Percentiles rank a stretch among this genome's conserved stretches.
phyloP scores from a whole-genome alignment of 2,888 invertebrate species.

The Drosophila lacicola region DNA sequence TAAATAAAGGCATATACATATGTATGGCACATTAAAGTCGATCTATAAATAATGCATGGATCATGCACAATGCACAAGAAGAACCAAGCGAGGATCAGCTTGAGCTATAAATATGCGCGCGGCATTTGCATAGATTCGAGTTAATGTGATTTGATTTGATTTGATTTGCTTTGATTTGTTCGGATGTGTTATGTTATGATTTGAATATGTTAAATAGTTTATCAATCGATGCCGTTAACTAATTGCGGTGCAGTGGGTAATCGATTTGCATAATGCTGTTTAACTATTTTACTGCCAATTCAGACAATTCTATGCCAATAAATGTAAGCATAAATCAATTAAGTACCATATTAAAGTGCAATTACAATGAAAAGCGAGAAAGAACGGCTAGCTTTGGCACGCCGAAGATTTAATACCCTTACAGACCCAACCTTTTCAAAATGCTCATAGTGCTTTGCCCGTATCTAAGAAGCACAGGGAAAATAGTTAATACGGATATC shows the following conservation, averaged over 20 bases:
- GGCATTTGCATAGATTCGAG: slow-evolving; percentile 19
- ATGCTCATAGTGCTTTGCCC: too few relatives aligned
- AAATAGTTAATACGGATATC: too few relatives aligned
- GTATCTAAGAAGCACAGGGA: too few relatives aligned
- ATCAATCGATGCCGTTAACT: slow-evolving; percentile 31
- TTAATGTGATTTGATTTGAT: slow-evolving; percentile 12
- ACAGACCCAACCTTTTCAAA: neutral
- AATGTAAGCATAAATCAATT: slow-evolving; percentile 14
- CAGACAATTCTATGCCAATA: neutral
- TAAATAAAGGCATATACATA: slow-evolving; percentile 45
- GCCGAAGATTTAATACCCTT: neutral
- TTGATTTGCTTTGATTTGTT: slow-evolving; percentile 7
- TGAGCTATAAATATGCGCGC: neutral
- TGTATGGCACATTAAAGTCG: slow-evolving; percentile 28
- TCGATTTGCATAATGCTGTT: slow-evolving; percentile 24
- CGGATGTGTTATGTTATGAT: slow-evolving; percentile 9
- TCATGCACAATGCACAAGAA: neutral
- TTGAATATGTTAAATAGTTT: slow-evolving; percentile 12
- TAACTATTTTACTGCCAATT: slow-evolving; percentile 1
- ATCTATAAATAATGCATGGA: slow-evolving; percentile 39
- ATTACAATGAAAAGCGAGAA: neutral
- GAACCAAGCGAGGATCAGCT: slow-evolving; percentile 3
- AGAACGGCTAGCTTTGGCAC: too few relatives aligned
- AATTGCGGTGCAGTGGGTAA: slow-evolving; percentile 8
- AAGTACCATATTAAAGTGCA: neutral